Evolutionary conservation across 1,140 invertebrate genomes (phyloP), one percentile per base, ranked within the genome.

Genomic region (Neodiprion fabricii): DNA sequence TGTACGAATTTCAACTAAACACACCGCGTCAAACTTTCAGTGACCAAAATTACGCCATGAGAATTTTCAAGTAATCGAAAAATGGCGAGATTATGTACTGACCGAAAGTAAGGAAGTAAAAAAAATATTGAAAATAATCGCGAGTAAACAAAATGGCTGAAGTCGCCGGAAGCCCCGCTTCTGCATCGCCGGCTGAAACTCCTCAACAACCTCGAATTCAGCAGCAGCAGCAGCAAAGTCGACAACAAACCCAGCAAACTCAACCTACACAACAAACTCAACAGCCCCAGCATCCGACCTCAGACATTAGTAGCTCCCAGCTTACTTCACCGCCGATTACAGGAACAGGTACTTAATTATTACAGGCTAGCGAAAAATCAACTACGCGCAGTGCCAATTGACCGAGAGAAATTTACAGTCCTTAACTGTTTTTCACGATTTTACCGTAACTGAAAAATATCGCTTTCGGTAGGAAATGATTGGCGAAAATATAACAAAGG

Each of bases 261-360:
- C 81, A 69, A 8, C 10, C 67, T 7, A 14, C 11, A 23, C 67
- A 80, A 74, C 85, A 86, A 71, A 86, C 87, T 14, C 53, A 61
- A 61, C 53, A 61, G 53, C n/a, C 53, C 11, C 53, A 61, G n/a
- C 53, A 61, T 61, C 53, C 53, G 53, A 61, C 5, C 40, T 84
- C 87, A 77, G 87, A 88, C 76, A 89, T 88, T 67, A 89, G 86
- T 82, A 88, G 87, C 73, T 88, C 86, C 3, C 87, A 88, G 76
- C 77, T 88, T 53, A 81, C 86, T 2, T 86, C 87, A n/a, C 86
- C 87, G 40, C 87, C 87, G 9, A 89, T 89, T 79, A 89, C 87
- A 28, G 87, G 87, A 84, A 89, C 87, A 89, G 87, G 87, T 89
- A 89, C 77, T 61, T 61, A 61, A 61, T 61, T 61, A 14, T 61